phyloP scores from a whole-genome alignment of 1,140 invertebrate species.

The Saxidomus purpurata region DNA sequence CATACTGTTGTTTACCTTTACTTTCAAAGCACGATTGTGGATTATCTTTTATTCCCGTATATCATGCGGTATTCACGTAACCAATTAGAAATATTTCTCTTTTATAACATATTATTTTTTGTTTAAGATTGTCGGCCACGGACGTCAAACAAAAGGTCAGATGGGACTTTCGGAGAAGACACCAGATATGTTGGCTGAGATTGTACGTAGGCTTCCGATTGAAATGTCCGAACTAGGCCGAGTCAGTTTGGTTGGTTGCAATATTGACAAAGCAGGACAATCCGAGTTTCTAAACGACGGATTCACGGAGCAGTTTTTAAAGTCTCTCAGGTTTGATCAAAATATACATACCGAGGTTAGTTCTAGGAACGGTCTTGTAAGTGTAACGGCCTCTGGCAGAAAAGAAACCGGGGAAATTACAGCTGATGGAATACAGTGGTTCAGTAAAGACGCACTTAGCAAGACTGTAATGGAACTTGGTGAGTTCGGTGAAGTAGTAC shows the following conservation, averaged over 20 bases:
- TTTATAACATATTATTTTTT: no score
- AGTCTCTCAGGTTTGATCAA: slow-evolving; percentile 4
- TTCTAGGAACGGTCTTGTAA: not conserved
- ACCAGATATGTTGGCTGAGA: not conserved
- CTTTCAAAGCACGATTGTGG: no score
- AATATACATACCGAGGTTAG: not conserved
- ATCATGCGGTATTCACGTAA: no score
- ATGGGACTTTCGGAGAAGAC: not conserved
- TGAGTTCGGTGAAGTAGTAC: not conserved
- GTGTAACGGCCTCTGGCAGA: not conserved
- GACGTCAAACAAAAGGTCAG: not conserved
- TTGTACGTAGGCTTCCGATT: not conserved
- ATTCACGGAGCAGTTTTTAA: not conserved
- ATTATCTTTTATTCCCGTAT: no score
- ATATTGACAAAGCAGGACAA: not conserved
- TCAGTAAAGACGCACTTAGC: not conserved
- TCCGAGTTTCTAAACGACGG: not conserved
- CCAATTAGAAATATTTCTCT: no score
- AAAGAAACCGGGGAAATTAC: not conserved
- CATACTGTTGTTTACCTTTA: no score
- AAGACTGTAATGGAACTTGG: not conserved
- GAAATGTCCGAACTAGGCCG: not conserved
- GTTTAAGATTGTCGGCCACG: not conserved
- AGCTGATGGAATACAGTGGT: not conserved
- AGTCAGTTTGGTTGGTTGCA: not conserved